Base-by-base conservation (phyloP, 2,797 vertebrate genomes). In the Babyrousa celebensis region DNA sequence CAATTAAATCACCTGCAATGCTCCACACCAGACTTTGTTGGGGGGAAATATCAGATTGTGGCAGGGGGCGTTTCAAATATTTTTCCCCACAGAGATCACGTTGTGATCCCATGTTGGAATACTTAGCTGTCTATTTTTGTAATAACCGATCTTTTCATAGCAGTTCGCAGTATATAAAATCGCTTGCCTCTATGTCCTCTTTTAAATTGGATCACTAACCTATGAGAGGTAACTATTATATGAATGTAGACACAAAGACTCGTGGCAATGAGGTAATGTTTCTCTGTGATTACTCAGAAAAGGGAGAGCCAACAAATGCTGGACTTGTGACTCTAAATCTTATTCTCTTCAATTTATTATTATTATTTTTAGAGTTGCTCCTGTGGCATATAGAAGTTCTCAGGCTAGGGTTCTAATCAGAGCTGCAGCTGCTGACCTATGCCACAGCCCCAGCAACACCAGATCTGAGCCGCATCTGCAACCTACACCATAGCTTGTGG, bases 1-100 rank as follows among this genome's bases (percentile, higher is more conserved):
- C 97, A 98, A 98, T 96, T 97, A 97, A 96, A 96, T 95, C 95
- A 96, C 83, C 90, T 75, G 2, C 15, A 48, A 92, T 60, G 40
- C 29, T 89, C 95, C 86, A 63, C 25, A 90, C 27, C 89, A 68
- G 0, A 77, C 32, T 97, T 91, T 75, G 27, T 85, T 92, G 86
- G 0, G 52, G 0, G 0, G 32, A 97, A 97, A 96, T 91, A 12
- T 1, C 32, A 87, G 1, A 20, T 16, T 85, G 36, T 65, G 29
- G 8, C 25, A 21, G 12, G 72, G 78, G 52, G 5, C 25, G 8
- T 40, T 91, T 83, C 18, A 56, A 48, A 62, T 93, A 80, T 25
- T 43, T 65, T 67, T 60, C 43, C 62, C 56, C 2, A 36, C 6
- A 17, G 21, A 90, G 54, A 12, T 60, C 63, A 70, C 20, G 25